Base-by-base conservation (phyloP, 2,888 invertebrate species). In the Cheilosia vulpina region DNA sequence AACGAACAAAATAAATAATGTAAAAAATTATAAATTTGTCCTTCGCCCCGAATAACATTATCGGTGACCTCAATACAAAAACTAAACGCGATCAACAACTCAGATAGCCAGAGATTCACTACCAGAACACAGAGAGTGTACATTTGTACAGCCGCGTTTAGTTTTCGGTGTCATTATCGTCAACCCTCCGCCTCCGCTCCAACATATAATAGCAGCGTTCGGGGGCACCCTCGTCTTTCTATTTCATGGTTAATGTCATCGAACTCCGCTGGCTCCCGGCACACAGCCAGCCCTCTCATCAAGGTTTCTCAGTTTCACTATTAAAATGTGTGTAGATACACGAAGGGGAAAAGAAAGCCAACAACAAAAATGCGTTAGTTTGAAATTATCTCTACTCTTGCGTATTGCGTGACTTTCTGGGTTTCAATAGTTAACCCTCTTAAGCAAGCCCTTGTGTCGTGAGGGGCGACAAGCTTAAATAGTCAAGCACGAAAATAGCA, bases 51-150 rank as follows among this genome's bases (percentile, higher is more conserved):
- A 77, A 72, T 55, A 41, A 68, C 47, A 76, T 71, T 63, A 55
- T 82, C 65, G 71, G 38, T 71, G 76, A 81, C 81, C 75, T 69
- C 50, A 63, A 45, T 69, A 63, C 50, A 47, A 47, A 81, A 43
- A 60, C 58, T 47, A 66, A 24, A 27, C 62, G 27, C 62, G 53
- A 68, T 62, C 62, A 53, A 63, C 55, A 47, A 38, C 53, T 7
- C 43, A 53, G 43, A 76, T 60, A 58, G 7, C 15, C 21, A 31
- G 11, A 6, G 21, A 43, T 11, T 41, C 43, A 47, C 62, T 17
- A 11, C 27, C 45, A 45, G 17, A 45, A 45, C 45, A 27, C 15
- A 21, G 3, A 13, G 38, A 21, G 55, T 41, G 17, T 19, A 17
- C 5, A 7, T 19, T 17, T 17, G 4, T n/a, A 15, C 17, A 19